Percentiles rank a stretch among this genome's conserved stretches.
phyloP scores from a whole-genome alignment of 30 jellyfish, hydroid and myxozoan species.

The Turritopsis rubra region DNA sequence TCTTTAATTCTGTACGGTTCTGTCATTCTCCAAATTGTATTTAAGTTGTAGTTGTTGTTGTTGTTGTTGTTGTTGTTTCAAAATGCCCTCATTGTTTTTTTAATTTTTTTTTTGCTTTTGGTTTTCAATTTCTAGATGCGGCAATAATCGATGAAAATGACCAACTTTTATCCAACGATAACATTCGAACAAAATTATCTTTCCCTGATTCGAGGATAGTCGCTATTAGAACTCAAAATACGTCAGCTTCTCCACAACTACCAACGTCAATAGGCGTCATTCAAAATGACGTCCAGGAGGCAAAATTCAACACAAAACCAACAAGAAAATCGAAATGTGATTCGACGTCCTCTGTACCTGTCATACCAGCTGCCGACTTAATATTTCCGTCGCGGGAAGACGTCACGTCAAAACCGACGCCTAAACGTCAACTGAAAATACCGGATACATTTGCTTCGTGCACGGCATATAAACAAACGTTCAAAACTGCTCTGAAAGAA shows the following conservation, averaged over 20 bases:
- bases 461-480: conserved; percentile 36
- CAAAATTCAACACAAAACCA: neutral
- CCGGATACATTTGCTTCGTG: conserved; percentile 33
- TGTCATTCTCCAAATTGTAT: no score
- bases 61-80: no score
- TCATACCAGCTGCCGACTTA: conserved; percentile 13
- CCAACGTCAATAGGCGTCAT: neutral
- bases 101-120: no score
- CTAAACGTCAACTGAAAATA: conserved; percentile 32
- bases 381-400: conserved; percentile 36
- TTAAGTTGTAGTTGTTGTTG: no score
- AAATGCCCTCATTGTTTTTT: no score
- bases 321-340: neutral
- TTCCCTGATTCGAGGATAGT: neutral
- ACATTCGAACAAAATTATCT: no score
- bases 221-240: neutral
- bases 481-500: conserved; percentile 46
- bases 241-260: neutral
- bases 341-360: neutral
- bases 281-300: no score
- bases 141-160: neutral
- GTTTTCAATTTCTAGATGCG: neutral
- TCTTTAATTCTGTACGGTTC: no score
- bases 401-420: conserved; percentile 31
- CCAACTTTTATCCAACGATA: neutral